Evolutionary conservation across 2,888 invertebrate species (phyloP).

Genomic region (Linnaemya tessellans): DNA sequence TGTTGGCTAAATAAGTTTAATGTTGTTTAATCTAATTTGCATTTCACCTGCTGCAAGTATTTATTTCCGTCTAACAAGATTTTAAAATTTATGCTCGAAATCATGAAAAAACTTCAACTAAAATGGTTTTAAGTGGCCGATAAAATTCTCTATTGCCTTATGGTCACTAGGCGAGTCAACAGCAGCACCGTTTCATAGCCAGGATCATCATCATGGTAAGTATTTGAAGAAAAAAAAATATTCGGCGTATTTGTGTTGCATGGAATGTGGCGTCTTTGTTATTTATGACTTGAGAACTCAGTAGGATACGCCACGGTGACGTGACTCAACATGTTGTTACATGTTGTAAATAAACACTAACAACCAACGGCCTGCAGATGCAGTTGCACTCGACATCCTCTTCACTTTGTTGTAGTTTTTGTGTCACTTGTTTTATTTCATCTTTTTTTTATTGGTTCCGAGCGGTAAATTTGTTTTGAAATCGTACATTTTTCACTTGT

Average conservation of each 20-base stretch:
- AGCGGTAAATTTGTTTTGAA: constrained; percentile 70
- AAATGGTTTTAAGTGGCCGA: constrained; percentile 48
- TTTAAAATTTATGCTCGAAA: constrained; percentile 19
- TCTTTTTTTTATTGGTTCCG: constrained; percentile 12
- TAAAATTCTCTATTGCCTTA: constrained; percentile 38
- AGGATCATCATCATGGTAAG: constrained; percentile 17
- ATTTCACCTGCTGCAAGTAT: constrained; percentile 52
- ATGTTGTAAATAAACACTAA: constrained; percentile 31
- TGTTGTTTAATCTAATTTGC: constrained; percentile 61
- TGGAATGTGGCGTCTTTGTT: constrained; percentile 70
- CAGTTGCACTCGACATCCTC: constrained; percentile 33
- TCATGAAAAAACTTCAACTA: constrained; percentile 32
- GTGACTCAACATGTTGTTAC: constrained; percentile 61
- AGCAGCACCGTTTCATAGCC: not conserved
- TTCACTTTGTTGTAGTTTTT: constrained; percentile 41
- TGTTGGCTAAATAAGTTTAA: constrained; percentile 6
- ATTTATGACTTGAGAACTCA: constrained; percentile 72
- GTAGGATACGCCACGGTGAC: constrained; percentile 66
- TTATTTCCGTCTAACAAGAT: constrained; percentile 34
- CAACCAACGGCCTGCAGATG: constrained; percentile 16
- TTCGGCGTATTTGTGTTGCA: constrained; percentile 19
- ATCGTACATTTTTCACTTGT: constrained; percentile 44
- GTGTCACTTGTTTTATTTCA: not conserved
- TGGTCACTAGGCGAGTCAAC: constrained; percentile 13
- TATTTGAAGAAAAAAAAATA: constrained; percentile 22